Percentiles rank a stretch among this genome's conserved stretches.
These are phyloP conservation scores for Beroe forskalii DNA, from an alignment of 37 sponge, comb jelly and placozoan species.

Conservation along the genomic window DNA sequence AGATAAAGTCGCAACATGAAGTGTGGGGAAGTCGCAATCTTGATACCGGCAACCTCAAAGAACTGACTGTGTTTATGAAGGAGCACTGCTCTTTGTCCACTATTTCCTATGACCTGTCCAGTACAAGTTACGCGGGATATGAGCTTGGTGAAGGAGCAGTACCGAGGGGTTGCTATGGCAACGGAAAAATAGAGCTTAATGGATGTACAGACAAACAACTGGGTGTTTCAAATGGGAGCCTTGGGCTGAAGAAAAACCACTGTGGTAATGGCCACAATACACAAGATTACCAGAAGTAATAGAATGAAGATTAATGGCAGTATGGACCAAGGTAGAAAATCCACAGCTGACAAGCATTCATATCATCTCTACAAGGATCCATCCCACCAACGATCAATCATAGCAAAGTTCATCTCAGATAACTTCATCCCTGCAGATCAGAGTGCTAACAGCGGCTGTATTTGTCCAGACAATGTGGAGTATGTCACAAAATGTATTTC, in stretches of 20 bases:
- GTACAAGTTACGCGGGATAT: neutral
- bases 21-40: neutral
- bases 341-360: no score
- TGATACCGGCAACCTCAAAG: neutral
- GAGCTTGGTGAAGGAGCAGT: neutral
- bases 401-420: no score
- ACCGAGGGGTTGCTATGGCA: neutral
- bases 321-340: no score
- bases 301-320: no score
- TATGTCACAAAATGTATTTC: neutral
- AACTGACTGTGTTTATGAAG: neutral
- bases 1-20: neutral
- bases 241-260: no score
- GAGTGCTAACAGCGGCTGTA: no score
- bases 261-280: no score
- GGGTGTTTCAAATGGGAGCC: neutral
- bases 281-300: no score
- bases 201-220: no score
- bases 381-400: no score
- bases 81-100: conserved; percentile 5
- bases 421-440: no score
- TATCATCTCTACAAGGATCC: no score
- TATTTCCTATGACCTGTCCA: neutral
- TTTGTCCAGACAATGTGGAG: neutral
- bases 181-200: neutral